Conservation (phyloP, 2,797 vertebrate species). For the Myiotriccus ornatus region DNA sequence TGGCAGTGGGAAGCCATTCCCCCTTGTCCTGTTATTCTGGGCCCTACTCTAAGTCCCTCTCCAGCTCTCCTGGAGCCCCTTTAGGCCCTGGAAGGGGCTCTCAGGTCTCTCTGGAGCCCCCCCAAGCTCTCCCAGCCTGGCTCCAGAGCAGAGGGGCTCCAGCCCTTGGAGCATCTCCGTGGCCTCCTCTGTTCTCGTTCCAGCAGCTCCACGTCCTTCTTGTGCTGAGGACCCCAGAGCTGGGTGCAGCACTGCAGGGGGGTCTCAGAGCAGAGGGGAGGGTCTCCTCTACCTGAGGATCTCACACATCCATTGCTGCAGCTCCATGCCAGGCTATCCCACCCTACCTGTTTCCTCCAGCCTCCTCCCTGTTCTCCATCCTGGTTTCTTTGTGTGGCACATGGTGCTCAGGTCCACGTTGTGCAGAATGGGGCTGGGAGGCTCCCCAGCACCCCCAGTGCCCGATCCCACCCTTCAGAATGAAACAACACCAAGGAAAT, state of each 20-base stretch:
- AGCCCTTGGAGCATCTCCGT: rapidly evolving
- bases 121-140: neutral
- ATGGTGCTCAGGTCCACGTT: rapidly evolving
- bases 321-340: neutral
- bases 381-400: neutral
- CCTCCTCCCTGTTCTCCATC: neutral
- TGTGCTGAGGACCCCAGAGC: neutral
- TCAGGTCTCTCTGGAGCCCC: rapidly evolving
- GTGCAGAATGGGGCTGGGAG: neutral
- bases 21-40: neutral
- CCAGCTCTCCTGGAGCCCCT: neutral
- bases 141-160: neutral
- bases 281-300: neutral
- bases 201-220: neutral
- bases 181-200: neutral
- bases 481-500: neutral
- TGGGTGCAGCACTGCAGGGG: neutral
- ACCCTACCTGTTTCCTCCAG: neutral
- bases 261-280: neutral
- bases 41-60: neutral
- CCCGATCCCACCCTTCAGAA: neutral
- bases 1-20: neutral
- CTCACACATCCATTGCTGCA: rapidly evolving
- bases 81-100: rapidly evolving
- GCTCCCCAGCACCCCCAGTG: rapidly evolving